Conservation (phyloP, 2,797 vertebrate genomes). For the Sciaenops ocellatus region DNA sequence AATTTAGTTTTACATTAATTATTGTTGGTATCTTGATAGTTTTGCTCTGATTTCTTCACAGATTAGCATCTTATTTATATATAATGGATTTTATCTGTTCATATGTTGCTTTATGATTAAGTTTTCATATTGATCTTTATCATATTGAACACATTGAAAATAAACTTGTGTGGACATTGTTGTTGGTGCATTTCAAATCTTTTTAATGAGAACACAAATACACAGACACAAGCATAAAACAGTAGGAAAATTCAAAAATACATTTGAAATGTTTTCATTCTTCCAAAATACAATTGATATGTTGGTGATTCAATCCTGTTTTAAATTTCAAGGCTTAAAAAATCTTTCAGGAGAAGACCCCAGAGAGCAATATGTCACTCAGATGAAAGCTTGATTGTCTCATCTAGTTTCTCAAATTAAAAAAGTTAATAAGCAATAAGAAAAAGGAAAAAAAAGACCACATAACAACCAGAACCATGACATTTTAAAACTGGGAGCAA, state of each 20-base stretch:
- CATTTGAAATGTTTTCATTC: no score
- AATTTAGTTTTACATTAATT: background rate
- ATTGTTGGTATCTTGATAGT: background rate
- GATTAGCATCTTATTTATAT: background rate
- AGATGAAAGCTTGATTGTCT: background rate
- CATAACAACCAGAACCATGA: constrained; percentile 56
- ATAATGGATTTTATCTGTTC: background rate
- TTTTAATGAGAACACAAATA: background rate
- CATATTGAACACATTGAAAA: background rate
- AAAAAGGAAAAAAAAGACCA: constrained; percentile 3
- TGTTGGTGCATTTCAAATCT: background rate
- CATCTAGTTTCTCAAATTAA: background rate
- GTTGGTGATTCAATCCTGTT: background rate
- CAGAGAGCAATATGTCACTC: no score
- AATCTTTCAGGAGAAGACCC: background rate
- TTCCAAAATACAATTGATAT: no score
- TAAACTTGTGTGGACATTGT: background rate
- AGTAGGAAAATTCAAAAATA: background rate
- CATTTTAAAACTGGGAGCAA: constrained; percentile 28
- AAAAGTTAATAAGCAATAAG: constrained; percentile 31
- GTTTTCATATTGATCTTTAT: background rate
- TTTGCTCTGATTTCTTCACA: background rate
- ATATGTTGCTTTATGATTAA: background rate
- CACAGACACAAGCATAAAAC: background rate
- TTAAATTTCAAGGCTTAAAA: background rate